Percentiles rank a stretch among this genome's conserved stretches.
Evolutionary conservation across 2,797 vertebrate genomes (phyloP).

Genomic region (Brachyalestes nurse): DNA sequence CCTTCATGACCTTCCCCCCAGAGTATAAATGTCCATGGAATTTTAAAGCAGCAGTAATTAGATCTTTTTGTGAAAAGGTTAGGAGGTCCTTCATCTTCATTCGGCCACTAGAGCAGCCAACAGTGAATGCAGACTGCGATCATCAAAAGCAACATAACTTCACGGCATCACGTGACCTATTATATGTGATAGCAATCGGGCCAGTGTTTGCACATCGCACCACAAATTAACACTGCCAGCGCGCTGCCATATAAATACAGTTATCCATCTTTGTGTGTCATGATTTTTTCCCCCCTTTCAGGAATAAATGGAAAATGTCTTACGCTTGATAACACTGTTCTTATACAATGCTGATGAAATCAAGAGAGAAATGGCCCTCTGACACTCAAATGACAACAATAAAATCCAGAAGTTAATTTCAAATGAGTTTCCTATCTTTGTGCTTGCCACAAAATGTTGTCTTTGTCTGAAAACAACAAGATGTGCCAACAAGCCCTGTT

Average conservation of each 20-base stretch:
- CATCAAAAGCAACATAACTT: constrained; percentile 64
- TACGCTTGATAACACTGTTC: constrained; percentile 32
- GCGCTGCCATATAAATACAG: constrained; percentile 16
- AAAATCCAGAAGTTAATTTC: constrained; percentile 27
- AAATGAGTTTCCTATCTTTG: constrained; percentile 26
- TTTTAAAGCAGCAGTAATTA: constrained; percentile 69
- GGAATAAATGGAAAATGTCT: constrained; percentile 33
- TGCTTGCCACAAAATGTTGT: constrained; percentile 6
- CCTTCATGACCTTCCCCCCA: constrained; percentile 67
- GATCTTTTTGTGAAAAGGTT: constrained; percentile 65
- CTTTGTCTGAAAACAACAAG: constrained; percentile 19
- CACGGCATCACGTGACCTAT: constrained; percentile 41
- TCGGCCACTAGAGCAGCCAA: constrained; percentile 64
- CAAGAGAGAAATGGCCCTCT: constrained; percentile 12
- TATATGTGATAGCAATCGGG: not conserved
- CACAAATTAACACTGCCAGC: not conserved
- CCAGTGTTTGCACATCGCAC: constrained; percentile 1
- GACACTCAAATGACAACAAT: constrained; percentile 19
- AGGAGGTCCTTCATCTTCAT: constrained; percentile 65
- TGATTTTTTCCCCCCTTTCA: constrained; percentile 22
- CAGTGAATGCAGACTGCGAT: constrained; percentile 39
- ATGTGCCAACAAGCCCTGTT: constrained; percentile 14
- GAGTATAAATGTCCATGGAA: constrained; percentile 70
- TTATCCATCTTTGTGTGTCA: constrained; percentile 28
- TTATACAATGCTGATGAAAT: constrained; percentile 44